Base-by-base conservation (phyloP, 2,888 invertebrate genomes). In the Lepidochrysops patricia region DNA sequence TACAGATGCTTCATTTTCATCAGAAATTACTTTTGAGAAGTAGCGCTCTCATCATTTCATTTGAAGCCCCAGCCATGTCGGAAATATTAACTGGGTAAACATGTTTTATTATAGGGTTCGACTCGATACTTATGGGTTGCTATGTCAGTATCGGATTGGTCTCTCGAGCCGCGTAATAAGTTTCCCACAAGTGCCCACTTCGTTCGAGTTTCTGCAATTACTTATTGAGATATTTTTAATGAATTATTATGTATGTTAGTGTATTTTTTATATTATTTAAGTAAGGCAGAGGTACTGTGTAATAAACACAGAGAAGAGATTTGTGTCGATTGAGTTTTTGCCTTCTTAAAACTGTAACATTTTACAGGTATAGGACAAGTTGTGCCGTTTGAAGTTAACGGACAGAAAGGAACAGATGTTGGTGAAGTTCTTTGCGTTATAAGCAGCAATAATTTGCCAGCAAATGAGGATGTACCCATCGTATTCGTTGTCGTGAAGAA, bases 391-490 rank as follows among this genome's bases (percentile, higher is more conserved):
- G 70, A 75, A 43, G 64, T 62, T 29, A 56, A 67, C 13, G 84
- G 85, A 6, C 74, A 78, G 0, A 67, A 64, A 12, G 75, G 80
- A 2, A 4, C 68, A 1, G 82, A 78, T 9, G 64, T 75, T 9
- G 84, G 84, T 23, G 77, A 82, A 69, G 64, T 84, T 15, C 76
- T 85, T 58, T 77, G 72, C 15, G 64, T 86, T 52, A 74, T 87
- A 50, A 82, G 82, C 63, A 81, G 72, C 58, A 67, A 64, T 57
- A 80, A 82, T 66, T 71, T 89, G 60, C 88, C 88, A 9, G 80
- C 87, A 0, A 67, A 71, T 48, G 86, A 88, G 64, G 88, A 88
- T 63, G 58, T 71, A 4, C 84, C 87, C 5, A 70, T 86, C 34
- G 64, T 85, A 52, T 86, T 86, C 66, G 71, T 86, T 4, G 86